phyloP scores from a whole-genome alignment of 1,140 invertebrate species.

The Nephotettix cincticeps region DNA sequence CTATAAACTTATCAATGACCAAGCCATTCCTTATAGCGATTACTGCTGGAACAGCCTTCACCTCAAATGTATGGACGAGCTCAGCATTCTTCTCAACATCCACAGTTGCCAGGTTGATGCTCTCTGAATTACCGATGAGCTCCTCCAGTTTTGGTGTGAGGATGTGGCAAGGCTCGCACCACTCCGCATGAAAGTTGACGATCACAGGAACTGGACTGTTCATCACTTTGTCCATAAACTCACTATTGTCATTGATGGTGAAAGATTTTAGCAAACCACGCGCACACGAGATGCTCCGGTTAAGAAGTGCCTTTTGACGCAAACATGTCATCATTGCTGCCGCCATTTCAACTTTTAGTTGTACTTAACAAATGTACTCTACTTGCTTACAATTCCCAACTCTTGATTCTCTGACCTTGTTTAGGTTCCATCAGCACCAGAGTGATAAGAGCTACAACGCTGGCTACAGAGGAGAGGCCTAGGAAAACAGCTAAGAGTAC shows the following conservation, averaged over 20 bases:
- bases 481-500: slow-evolving; percentile 52
- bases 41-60: slow-evolving; percentile 89
- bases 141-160: slow-evolving; percentile 87
- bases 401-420: slow-evolving; percentile 48
- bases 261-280: slow-evolving; percentile 44
- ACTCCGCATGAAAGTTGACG: slow-evolving; percentile 86
- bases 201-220: slow-evolving; percentile 78
- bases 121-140: slow-evolving; percentile 70
- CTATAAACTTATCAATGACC: slow-evolving; percentile 90
- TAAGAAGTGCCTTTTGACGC: slow-evolving; percentile 7
- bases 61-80: slow-evolving; percentile 77
- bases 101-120: slow-evolving; percentile 85
- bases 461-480: slow-evolving; percentile 49
- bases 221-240: slow-evolving; percentile 66
- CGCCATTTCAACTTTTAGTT: slow-evolving; percentile 14
- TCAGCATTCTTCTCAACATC: slow-evolving; percentile 90
- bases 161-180: slow-evolving; percentile 96
- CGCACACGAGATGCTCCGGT: slow-evolving; percentile 43
- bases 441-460: slow-evolving; percentile 53
- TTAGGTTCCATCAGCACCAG: slow-evolving; percentile 52
- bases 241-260: slow-evolving; percentile 56
- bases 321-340: slow-evolving; percentile 22
- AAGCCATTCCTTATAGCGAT: slow-evolving; percentile 86
- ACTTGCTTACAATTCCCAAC: slow-evolving; percentile 46
- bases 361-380: slow-evolving; percentile 27